Evolutionary conservation across 2,797 vertebrate species (phyloP), one percentile per base, ranked within the genome.

Genomic region (Acanthurus tractus): DNA sequence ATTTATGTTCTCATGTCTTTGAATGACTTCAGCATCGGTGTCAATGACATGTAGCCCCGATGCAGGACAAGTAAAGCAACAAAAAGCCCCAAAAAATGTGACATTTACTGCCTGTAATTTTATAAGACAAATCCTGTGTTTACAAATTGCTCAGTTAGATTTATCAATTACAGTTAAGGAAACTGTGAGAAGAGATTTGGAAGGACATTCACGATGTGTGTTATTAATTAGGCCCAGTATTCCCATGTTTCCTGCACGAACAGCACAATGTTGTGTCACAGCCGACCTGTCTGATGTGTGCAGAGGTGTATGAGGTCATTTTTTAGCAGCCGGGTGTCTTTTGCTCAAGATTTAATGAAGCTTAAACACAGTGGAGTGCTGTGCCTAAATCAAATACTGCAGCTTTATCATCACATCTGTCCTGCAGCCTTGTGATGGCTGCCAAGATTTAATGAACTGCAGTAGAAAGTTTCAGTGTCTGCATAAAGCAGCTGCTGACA

Each of bases 381-480:
- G 18, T 14, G 53, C 40, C 25, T 48, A 64, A 78, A 62, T 57
- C 55, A n/a, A 29, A 74, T 44, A 23, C 52, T 40, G 40, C 46
- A 34, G 20, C 78, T 65, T 72, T 52, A 74, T 72, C 56, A 57
- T 38, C 50, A 61, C 59, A 45, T 74, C 11, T 42, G 45, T 64
- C 46, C 22, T 54, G 54, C 54, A 14, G 48, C 48, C 53, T 55
- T 55, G 25, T 34, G 53, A 10, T 6, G 17, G 29, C 29, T 56
- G 56, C 25, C 40, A 20, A 42, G n/a, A 22, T 22, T 76, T 50
- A 70, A 44, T 74, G 15, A 55, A 52, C 55, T 53, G 25, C n/a
- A 62, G 22, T 11, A n/a, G 23, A 2, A 12, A 20, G 17, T 8
- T 65, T 40, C 34, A 9, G 34, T 29, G 17, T 55, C 53, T 4